phyloP scores from a whole-genome alignment of 30 jellyfish, hydroid and myxozoan genomes.

The Nemopilema nomurai region DNA sequence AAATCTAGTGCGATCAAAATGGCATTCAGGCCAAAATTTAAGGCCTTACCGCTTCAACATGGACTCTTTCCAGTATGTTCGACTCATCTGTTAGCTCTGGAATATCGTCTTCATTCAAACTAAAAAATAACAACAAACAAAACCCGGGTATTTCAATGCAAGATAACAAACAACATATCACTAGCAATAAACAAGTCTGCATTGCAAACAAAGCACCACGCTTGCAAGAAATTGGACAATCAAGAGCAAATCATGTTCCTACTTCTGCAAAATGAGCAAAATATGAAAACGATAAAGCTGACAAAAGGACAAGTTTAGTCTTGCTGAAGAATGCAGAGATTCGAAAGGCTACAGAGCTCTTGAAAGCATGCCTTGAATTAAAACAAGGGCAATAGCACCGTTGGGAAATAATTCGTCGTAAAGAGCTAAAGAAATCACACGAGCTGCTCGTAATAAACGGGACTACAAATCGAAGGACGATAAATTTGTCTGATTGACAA shows the following conservation, averaged over 20 bases:
- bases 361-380: too few species aligned
- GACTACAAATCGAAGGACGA: too few species aligned
- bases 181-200: not conserved
- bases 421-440: too few species aligned
- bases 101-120: constrained; percentile 75
- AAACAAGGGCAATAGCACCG: too few species aligned
- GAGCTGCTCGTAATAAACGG: too few species aligned
- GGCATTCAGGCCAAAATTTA: not conserved
- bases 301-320: too few species aligned
- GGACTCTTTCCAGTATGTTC: constrained; percentile 61
- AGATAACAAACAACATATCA: not conserved
- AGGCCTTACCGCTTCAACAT: constrained; percentile 58
- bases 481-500: too few species aligned
- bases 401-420: too few species aligned
- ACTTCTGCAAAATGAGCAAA: not conserved
- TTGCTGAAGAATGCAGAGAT: too few species aligned
- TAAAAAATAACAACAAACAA: not conserved
- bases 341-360: too few species aligned
- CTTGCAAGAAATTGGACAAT: not conserved
- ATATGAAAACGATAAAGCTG: too few species aligned
- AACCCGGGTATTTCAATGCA: not conserved
- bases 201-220: not conserved
- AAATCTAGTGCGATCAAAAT: too few species aligned
- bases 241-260: not conserved
- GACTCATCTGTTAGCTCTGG: constrained; percentile 80